phyloP scores from a whole-genome alignment of 92 coral and sea anemone genomes.

The Phenganax subtilis region DNA sequence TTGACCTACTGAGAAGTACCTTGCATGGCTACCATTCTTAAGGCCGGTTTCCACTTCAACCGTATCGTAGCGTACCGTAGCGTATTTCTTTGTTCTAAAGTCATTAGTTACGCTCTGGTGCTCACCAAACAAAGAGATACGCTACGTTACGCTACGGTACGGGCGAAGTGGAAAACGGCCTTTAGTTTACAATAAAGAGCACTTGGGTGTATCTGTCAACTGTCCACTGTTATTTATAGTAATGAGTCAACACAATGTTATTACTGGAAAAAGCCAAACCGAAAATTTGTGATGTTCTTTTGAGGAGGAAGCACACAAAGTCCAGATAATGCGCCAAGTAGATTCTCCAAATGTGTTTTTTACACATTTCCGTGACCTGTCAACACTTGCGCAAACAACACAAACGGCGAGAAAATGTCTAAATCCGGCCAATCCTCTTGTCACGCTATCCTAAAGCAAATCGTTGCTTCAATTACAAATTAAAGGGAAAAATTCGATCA shows the following conservation, averaged over 20 bases:
- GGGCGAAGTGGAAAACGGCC: no score
- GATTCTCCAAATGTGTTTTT: not conserved
- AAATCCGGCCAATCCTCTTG: not conserved
- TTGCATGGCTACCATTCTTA: no score
- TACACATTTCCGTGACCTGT: slow-evolving; percentile 14
- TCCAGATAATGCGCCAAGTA: slow-evolving; percentile 2
- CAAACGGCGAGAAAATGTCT: not conserved
- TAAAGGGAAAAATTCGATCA: no score
- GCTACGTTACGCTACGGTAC: no score
- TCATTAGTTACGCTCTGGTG: no score
- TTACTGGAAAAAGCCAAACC: not conserved
- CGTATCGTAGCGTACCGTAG: no score
- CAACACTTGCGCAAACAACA: slow-evolving; percentile 8
- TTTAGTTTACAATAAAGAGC: not conserved
- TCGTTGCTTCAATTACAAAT: no score
- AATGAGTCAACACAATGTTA: not conserved
- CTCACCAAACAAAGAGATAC: no score
- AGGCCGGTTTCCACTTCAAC: no score
- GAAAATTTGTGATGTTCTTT: not conserved
- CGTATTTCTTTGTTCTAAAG: no score
- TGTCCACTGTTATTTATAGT: not conserved
- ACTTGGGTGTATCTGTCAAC: not conserved
- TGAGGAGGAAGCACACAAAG: slow-evolving; percentile 1
- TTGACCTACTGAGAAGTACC: no score
- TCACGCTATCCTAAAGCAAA: not conserved